Base-by-base conservation (phyloP, 1,140 invertebrate genomes). In the Centruroides sculpturatus region DNA sequence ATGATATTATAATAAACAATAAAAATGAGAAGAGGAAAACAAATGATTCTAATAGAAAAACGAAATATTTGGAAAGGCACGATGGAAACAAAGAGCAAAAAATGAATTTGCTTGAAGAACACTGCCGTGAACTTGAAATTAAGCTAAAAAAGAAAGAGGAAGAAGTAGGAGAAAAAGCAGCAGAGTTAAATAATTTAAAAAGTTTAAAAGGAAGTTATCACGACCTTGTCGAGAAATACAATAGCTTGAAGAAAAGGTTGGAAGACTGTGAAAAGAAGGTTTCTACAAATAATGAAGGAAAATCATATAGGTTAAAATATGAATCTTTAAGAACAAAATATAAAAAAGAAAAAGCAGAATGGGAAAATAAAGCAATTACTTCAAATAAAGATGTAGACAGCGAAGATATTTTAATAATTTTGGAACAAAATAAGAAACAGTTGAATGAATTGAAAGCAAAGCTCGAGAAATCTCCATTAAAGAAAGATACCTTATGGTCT, bases 401-500 rank as follows among this genome's bases (percentile, higher is more conserved):
- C 8, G 41, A 41, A 6, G 41, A 41, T 41, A 5, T 41, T 41
- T 41, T 8, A 3, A 41, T 41, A 41, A 8, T 41, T 41, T 41
- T 41, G 8, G 41, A 41, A 41, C 41, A 41, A 41, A 41, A 41
- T 3, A 41, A 41, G 41, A 41, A 41, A 8, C 41, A 41, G 8
- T 8, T 41, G 41, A 41, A 41, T 41, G 41, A 41, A 8, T 8
- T 41, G 5, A 41, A n/a, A 62, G 59, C 13, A 59, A 57, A 57
- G 58, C 55, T 10, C 51, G 46, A 47, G 59, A 63, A 36, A 59
- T 63, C 10, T 56, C 58, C 47, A 50, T 54, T 54, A 63, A 63
- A 23, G 36, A 59, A 60, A 52, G 59, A 60, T 46, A 54, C 59
- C 36, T 64, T 59, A 34, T 64, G 62, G 59, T 35, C 59, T 3